These are phyloP conservation scores for Dryobates pubescens DNA, from an alignment of 2,797 vertebrate species.

Conservation along the genomic window DNA sequence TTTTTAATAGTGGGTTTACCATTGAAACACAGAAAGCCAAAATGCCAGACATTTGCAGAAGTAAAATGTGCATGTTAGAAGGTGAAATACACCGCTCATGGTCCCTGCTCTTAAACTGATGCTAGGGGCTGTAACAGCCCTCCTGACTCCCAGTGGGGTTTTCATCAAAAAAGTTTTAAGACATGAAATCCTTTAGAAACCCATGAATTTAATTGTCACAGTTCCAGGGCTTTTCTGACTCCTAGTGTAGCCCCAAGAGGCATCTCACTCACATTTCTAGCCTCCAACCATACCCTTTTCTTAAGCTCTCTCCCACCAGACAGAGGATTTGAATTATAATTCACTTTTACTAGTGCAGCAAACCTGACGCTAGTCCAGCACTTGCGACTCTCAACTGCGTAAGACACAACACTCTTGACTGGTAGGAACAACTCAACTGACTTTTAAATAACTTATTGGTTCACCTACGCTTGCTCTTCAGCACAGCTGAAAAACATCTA, in stretches of 20 bases:
- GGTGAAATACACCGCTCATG: background rate
- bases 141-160: background rate
- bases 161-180: background rate
- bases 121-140: background rate
- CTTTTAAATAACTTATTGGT: background rate
- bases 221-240: background rate
- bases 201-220: background rate
- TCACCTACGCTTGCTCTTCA: background rate
- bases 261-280: background rate
- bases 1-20: background rate
- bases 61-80: background rate
- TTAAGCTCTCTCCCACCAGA: background rate
- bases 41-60: background rate
- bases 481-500: background rate
- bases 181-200: background rate
- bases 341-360: background rate
- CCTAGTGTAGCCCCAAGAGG: background rate
- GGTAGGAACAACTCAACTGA: background rate
- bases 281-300: background rate
- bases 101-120: background rate
- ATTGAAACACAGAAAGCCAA: background rate
- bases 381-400: fast-evolving
- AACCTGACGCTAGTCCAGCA: background rate
- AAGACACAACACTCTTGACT: background rate
- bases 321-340: background rate